A percentile compares a stretch with the other conserved stretches of the same genome.
phyloP scores from a whole-genome alignment of 2,113 vertebrate species.

The Brachyistius frenatus region DNA sequence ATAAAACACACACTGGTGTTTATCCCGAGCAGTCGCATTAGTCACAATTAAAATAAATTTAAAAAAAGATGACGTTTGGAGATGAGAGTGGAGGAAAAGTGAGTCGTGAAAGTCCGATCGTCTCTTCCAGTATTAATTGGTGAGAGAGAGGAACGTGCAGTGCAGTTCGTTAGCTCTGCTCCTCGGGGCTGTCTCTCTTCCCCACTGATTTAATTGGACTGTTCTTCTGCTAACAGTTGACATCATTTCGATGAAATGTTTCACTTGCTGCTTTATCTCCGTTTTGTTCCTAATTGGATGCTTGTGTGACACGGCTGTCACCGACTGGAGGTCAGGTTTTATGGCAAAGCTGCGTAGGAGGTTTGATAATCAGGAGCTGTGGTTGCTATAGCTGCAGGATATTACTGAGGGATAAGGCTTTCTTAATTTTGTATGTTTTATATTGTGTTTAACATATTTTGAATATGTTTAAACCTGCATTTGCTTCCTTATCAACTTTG shows the following conservation, averaged over 20 bases:
- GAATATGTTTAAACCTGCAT: background rate
- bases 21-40: slow-evolving; percentile 15
- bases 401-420: background rate
- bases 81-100: slow-evolving; percentile 36
- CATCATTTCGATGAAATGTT: slow-evolving; percentile 63
- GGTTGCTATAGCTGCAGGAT: slow-evolving; percentile 29
- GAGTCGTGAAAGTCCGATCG: slow-evolving; percentile 43
- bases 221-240: slow-evolving; percentile 62
- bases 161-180: slow-evolving; percentile 71
- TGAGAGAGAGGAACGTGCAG: slow-evolving; percentile 41
- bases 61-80: slow-evolving; percentile 23
- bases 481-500: no score
- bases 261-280: slow-evolving; percentile 57
- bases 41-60: slow-evolving; percentile 27
- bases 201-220: slow-evolving; percentile 73
- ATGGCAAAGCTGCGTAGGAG: slow-evolving; percentile 39
- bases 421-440: background rate
- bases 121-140: slow-evolving; percentile 64
- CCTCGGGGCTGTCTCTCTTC: slow-evolving; percentile 55
- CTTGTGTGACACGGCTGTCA: slow-evolving; percentile 36
- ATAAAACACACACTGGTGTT: slow-evolving; percentile 33
- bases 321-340: slow-evolving; percentile 39
- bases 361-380: slow-evolving; percentile 25
- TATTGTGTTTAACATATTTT: background rate
- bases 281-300: slow-evolving; percentile 70